A percentile compares a stretch with the other conserved stretches of the same genome.
phyloP scores from a whole-genome alignment of 2,113 vertebrate species.

The Aspiorhynchus laticeps region DNA sequence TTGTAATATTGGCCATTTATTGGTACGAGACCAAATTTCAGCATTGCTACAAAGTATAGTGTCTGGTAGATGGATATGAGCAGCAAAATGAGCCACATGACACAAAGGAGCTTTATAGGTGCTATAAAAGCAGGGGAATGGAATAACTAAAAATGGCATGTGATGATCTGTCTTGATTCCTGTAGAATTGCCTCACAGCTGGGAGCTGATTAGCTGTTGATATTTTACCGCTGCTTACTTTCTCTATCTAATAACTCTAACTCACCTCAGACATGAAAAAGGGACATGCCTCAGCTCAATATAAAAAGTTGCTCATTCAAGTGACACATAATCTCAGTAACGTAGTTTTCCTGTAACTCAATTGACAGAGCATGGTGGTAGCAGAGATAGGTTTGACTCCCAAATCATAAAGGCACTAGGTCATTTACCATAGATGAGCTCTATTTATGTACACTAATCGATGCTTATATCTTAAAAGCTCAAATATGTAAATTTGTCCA shows the following conservation, averaged over 20 bases:
- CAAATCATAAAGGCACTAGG: neutral
- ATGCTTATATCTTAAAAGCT: neutral
- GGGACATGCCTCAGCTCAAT: neutral
- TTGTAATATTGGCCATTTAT: neutral
- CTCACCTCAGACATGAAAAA: neutral
- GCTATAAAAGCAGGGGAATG: neutral
- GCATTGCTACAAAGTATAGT: neutral
- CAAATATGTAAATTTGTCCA: neutral
- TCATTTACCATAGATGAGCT: neutral
- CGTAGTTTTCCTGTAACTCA: neutral
- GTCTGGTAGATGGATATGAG: neutral
- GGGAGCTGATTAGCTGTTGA: constrained; percentile 9
- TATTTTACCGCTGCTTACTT: neutral
- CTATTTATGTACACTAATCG: neutral
- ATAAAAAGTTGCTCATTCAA: neutral
- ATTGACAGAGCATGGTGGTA: neutral
- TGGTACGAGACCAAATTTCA: neutral
- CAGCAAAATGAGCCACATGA: neutral
- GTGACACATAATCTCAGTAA: neutral
- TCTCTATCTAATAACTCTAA: constrained; percentile 1
- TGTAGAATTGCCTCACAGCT: neutral
- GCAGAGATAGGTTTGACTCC: neutral
- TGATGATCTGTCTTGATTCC: neutral
- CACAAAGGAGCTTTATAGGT: neutral
- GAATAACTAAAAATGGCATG: neutral